phyloP scores from a whole-genome alignment of 2,888 invertebrate species.

The Eupithecia inturbata region DNA sequence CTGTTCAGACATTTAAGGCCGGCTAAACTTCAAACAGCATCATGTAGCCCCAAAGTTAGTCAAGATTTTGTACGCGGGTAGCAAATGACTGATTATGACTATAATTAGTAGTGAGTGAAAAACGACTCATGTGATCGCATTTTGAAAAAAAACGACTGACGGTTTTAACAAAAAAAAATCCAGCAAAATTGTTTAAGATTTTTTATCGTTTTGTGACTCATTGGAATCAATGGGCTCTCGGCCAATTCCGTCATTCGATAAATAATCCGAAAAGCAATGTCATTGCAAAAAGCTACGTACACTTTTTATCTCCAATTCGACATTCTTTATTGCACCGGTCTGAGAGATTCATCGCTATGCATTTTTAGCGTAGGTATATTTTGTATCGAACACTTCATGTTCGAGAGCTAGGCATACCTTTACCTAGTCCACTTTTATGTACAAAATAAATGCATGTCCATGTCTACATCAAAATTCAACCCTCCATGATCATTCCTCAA shows the following conservation, averaged over 20 bases:
- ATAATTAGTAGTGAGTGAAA: too few species aligned
- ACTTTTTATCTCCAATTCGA: slow-evolving; percentile 33
- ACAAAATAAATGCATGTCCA: neutral
- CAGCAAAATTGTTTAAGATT: neutral
- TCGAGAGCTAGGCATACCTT: neutral
- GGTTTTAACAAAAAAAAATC: neutral
- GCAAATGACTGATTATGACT: too few species aligned
- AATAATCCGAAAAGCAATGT: slow-evolving; percentile 5
- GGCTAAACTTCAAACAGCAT: too few species aligned
- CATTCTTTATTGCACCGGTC: slow-evolving; percentile 33
- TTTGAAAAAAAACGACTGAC: neutral
- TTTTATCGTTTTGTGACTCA: slow-evolving; percentile 5
- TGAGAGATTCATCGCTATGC: slow-evolving; percentile 35
- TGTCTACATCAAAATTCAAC: neutral
- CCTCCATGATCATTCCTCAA: neutral
- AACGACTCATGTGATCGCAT: too few species aligned
- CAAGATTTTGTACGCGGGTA: too few species aligned
- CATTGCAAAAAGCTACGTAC: neutral
- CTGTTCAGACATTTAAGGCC: too few species aligned
- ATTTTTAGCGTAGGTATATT: slow-evolving; percentile 31
- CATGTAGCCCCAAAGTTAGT: too few species aligned
- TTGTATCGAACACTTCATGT: neutral
- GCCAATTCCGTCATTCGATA: slow-evolving; percentile 20
- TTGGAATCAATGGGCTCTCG: slow-evolving; percentile 10
- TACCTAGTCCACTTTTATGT: neutral